Base-by-base conservation (phyloP, 2,797 vertebrate genomes). In the Myoxocephalus aenaeus region DNA sequence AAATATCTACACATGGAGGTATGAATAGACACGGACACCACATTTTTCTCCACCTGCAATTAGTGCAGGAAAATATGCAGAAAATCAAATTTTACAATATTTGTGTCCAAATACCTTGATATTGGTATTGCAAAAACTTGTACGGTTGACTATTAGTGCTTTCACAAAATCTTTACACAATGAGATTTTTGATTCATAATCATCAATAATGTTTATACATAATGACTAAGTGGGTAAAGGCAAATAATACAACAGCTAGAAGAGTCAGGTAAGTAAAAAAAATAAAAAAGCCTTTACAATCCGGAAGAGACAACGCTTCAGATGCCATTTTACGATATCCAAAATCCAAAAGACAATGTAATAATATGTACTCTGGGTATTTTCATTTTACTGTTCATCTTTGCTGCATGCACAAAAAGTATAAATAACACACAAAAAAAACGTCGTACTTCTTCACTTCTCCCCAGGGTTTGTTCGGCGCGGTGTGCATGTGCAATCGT, bases 391-490 rank as follows among this genome's bases (percentile, higher is more conserved):
- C 7, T 36, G 58, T 46, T 63, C 29, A 17, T 66, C 44, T 38
- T 10, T 40, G 53, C 69, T 64, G 42, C 36, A 63, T 44, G 22
- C 48, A 66, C 2, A 20, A 10, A 57, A 54, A 61, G 38, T 15
- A 25, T 67, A 65, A 71, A 54, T 58, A 61, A 38, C 59, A 53
- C 14, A 20, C 62, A 48, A 22, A 69, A 56, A 54, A 3, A 36
- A 27, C 38, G 65, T 29, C 27, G 63, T 40, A 50, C n/a, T 66
- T 76, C 27, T 13, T 67, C 40, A 5, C 69, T 67, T 57, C 61
- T 80, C 68, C 63, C 75, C 50, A n/a, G 65, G 80, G 71, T 46
- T 56, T 58, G 64, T 34, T 65, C 5, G 38, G 11, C 69, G 63
- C 40, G n/a, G 13, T n/a, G 67, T 14, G 13, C 6, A 36, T 5